Evolutionary conservation across 2,797 vertebrate genomes (phyloP), one percentile per base, ranked within the genome.

Genomic region (Melopsittacus undulatus): DNA sequence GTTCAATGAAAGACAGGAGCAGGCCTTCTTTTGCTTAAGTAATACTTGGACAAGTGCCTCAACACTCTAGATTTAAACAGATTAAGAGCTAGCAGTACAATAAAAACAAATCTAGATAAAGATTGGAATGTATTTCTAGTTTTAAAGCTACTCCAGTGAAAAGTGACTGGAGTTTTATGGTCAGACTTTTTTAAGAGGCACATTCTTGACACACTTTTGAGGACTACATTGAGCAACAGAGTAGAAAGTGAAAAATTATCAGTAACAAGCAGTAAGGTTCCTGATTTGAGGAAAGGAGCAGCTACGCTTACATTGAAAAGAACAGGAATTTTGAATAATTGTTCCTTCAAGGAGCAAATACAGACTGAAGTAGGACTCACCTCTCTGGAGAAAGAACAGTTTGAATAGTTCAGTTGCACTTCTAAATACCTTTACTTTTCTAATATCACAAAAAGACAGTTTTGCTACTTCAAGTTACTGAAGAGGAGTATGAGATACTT

Each of bases 21-120:
- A 59, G 16, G 1, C 0, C 0, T 17, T 11, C 48, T 72, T 42
- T 42, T 15, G 23, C 18, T 70, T 74, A 6, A 66, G 12, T 76
- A 79, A 48, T 74, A 69, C 69, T 81, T 34, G 29, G 40, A 49
- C 83, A 90, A 91, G 76, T 0, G 66, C 23, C 30, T 64, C 6
- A 1, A 4, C 17, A 23, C 10, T 78, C 18, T 27, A 73, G 43
- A 75, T 93, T 73, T 72, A 49, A 68, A 43, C 9, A 62, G 74
- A 66, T 20, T 62, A 84, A 51, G 43, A 84, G 12, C 15, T 78
- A 70, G 6, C 3, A 73, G 23, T 36, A 19, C 5, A 84, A 17
- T 13, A 64, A 82, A 62, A 59, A 0, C 13, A 87, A 76, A 63
- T 61, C 9, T 23, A 79, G 32, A 67, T 32, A 81, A 45, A 48